Evolutionary conservation across 2,888 invertebrate genomes (phyloP).

Genomic region (Ichneumon xanthorius): DNA sequence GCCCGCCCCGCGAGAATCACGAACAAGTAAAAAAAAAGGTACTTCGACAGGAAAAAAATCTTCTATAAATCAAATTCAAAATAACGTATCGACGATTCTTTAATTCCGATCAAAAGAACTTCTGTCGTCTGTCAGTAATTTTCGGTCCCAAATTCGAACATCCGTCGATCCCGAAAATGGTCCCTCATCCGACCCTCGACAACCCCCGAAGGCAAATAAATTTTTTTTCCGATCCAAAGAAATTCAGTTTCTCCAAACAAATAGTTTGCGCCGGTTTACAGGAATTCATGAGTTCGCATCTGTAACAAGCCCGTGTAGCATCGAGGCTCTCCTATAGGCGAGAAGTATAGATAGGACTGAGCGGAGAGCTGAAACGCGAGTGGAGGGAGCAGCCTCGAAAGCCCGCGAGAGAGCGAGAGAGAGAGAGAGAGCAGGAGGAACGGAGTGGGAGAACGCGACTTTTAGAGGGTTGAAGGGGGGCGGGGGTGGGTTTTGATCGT

Average conservation of each 20-base stretch:
- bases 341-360: slow-evolving; percentile 36
- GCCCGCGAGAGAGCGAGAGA: slow-evolving; percentile 15
- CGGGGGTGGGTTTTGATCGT: slow-evolving; percentile 22
- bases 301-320: slow-evolving; percentile 8
- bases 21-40: no score
- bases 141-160: no score
- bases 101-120: no score
- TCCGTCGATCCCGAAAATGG: no score
- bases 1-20: neutral
- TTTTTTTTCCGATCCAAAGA: neutral
- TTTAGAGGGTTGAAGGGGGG: slow-evolving; percentile 31
- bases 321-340: slow-evolving; percentile 62
- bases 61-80: no score
- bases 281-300: neutral
- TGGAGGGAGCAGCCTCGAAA: slow-evolving; percentile 50
- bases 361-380: slow-evolving; percentile 28
- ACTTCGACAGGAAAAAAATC: no score
- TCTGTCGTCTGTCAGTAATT: no score
- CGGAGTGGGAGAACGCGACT: slow-evolving; percentile 2
- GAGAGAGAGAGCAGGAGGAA: slow-evolving; percentile 12
- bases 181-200: no score
- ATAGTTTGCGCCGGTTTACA: neutral
- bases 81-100: no score
- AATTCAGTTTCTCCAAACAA: neutral
- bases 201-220: no score